Evolutionary conservation across 2,888 invertebrate genomes (phyloP), one percentile per base, ranked within the genome.

Genomic region (Papilio protenor): DNA sequence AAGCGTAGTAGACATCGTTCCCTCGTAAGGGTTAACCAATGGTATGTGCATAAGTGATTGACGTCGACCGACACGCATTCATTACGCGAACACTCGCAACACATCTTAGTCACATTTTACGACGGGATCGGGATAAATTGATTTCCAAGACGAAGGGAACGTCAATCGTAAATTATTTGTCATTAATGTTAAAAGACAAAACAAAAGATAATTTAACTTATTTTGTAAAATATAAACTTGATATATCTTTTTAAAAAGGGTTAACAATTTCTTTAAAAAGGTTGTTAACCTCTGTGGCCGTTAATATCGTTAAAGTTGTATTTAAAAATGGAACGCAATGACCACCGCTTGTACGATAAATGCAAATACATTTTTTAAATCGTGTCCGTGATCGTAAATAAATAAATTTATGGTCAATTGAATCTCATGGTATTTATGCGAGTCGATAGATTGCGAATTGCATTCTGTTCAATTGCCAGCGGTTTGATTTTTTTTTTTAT

Each of bases 331-430:
- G 45, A 77, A 77, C 70, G 47, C 74, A 61, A 16, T 40, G 33
- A 69, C 69, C 70, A 59, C 45, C 2, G 49, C 33, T 73, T 73
- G 71, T 75, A 71, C 64, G 76, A 75, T 76, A 71, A 78, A 81
- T 79, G 78, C 66, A 79, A 77, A 79, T 78, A 71, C 71, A 76
- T 78, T 76, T 81, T 49, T 81, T 79, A 80, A 45, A 81, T 77
- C 69, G 69, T 12, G 45, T 14, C 16, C 61, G 45, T 70, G 73
- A 59, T 78, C 78, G 72, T 81, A 81, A 81, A 79, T 74, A 77
- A 77, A 76, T 79, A 77, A 77, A 77, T 81, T 81, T 81, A 81
- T 79, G 75, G 75, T 45, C 79, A 75, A 80, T 80, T 78, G 71
- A 78, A 75, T 59, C 71, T 70, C 71, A 52, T 52, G 61, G 11